Percentiles rank a stretch among this genome's conserved stretches.
These are phyloP conservation scores for Zoroaster sp. DNA, from an alignment of 53 echinoderm and acorn worm species.

Conservation along the genomic window DNA sequence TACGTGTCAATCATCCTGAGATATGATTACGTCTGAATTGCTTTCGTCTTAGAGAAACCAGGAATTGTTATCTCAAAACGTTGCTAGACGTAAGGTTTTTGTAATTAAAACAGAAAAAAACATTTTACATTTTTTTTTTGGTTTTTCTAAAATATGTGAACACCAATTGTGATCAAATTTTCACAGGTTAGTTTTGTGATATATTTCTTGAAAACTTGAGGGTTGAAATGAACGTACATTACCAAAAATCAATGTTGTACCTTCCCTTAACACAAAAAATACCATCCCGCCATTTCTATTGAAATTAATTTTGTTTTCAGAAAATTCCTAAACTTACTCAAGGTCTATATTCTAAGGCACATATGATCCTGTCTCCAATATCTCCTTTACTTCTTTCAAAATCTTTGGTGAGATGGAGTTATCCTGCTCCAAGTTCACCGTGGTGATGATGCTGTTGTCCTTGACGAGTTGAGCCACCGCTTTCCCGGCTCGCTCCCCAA, in stretches of 20 bases:
- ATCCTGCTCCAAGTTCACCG: slow-evolving; percentile 67
- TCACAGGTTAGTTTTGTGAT: background rate
- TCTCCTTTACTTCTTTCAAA: slow-evolving; percentile 73
- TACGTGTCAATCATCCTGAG: too few relatives aligned
- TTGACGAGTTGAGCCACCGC: slow-evolving; percentile 81
- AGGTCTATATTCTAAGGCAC: slow-evolving; percentile 13
- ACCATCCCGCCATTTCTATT: background rate
- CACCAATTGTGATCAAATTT: too few relatives aligned
- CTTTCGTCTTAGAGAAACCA: too few relatives aligned
- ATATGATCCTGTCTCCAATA: slow-evolving; percentile 71
- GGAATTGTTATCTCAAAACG: too few relatives aligned
- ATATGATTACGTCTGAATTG: too few relatives aligned
- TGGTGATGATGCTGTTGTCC: slow-evolving; percentile 76
- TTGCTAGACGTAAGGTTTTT: too few relatives aligned
- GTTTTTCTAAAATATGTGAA: too few relatives aligned
- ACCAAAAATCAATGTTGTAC: background rate
- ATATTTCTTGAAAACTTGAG: background rate
- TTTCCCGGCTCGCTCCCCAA: slow-evolving; percentile 70
- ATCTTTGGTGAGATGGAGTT: slow-evolving; percentile 67
- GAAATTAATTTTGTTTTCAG: background rate
- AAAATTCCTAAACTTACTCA: background rate
- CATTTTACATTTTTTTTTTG: too few relatives aligned
- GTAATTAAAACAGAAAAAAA: too few relatives aligned
- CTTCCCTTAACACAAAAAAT: background rate
- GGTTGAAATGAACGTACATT: background rate